These are phyloP conservation scores for Enteromius paludinosus DNA, from an alignment of 2,797 vertebrate species.

Conservation along the genomic window DNA sequence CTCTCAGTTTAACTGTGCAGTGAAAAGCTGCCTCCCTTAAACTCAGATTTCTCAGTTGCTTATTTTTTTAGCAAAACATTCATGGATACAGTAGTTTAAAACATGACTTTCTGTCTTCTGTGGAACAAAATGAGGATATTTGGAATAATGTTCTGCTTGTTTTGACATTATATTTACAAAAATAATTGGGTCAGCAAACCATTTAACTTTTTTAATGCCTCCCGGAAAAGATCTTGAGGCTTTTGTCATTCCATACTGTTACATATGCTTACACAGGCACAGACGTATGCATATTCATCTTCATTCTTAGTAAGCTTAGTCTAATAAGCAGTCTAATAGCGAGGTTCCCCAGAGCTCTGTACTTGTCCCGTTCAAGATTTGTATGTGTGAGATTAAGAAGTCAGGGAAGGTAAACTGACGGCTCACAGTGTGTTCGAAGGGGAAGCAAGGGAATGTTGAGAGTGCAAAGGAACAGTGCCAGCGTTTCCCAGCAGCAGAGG, in stretches of 20 bases:
- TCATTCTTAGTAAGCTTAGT: conserved; percentile 32
- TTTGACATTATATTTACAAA: not conserved
- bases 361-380: conserved; percentile 43
- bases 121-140: not conserved
- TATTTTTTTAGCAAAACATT: not conserved
- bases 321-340: conserved; percentile 26
- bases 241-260: not conserved
- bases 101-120: not conserved
- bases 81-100: not conserved
- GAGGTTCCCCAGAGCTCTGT: conserved; percentile 56
- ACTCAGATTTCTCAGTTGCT: not conserved
- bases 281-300: conserved; percentile 13
- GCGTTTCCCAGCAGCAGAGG: conserved; percentile 58
- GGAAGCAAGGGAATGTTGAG: conserved; percentile 27
- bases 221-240: not conserved
- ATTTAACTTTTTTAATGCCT: not conserved
- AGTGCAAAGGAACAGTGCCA: conserved; percentile 36
- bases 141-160: not conserved
- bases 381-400: conserved; percentile 47
- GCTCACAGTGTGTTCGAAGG: conserved; percentile 7
- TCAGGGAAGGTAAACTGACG: conserved; percentile 53
- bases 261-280: not conserved
- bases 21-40: not conserved
- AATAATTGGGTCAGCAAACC: not conserved
- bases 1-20: conserved; percentile 1